A percentile compares a stretch with the other conserved stretches of the same genome.
Evolutionary conservation across 2,113 vertebrate species (phyloP).

Genomic region (Laterallus jamaicensis): DNA sequence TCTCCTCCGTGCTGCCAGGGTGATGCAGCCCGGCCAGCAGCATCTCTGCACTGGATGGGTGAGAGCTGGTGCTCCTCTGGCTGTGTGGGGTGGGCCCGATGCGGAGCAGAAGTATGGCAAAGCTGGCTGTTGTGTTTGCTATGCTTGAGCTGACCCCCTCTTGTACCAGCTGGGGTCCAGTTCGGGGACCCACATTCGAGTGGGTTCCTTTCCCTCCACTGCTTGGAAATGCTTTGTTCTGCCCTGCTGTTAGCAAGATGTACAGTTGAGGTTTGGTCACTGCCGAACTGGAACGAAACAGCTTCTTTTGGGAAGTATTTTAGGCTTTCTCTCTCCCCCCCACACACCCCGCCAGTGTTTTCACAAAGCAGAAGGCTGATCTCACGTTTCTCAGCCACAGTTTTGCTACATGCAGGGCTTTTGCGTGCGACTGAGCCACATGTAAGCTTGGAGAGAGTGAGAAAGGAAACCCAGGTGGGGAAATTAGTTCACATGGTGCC

Average conservation of each 20-base stretch:
- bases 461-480: background rate
- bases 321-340: background rate
- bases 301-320: background rate
- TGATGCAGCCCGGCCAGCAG: rapidly evolving
- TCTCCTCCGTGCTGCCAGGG: background rate
- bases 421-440: background rate
- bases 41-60: background rate
- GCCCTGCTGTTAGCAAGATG: background rate
- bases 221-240: background rate
- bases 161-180: background rate
- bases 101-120: background rate
- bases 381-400: background rate
- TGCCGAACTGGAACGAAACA: background rate
- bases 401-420: background rate
- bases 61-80: background rate
- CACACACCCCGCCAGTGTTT: background rate
- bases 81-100: background rate
- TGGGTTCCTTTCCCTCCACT: rapidly evolving
- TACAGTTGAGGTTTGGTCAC: background rate
- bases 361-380: background rate
- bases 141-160: rapidly evolving
- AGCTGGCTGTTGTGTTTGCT: background rate
- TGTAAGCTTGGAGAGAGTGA: background rate
- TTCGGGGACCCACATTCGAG: rapidly evolving
- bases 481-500: background rate